These are phyloP conservation scores for Nannobrachium achirus DNA, from an alignment of 2,113 vertebrate species.

Conservation along the genomic window DNA sequence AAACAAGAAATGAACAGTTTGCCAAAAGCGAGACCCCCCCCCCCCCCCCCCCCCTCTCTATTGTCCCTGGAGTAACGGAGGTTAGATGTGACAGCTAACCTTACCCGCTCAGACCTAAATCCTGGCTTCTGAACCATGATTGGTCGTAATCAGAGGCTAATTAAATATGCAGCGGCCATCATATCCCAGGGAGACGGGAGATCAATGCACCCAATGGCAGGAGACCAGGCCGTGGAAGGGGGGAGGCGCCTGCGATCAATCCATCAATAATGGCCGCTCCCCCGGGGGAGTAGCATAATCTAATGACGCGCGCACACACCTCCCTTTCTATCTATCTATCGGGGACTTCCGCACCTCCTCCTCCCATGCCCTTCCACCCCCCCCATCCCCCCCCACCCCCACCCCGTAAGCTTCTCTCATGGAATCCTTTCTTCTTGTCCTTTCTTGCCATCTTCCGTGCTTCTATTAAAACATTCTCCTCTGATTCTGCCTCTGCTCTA, in stretches of 20 bases:
- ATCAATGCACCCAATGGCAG: constrained; percentile 65
- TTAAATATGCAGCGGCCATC: constrained; percentile 68
- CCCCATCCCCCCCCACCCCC: constrained; percentile 16
- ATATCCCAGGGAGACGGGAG: constrained; percentile 62
- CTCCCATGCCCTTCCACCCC: neutral
- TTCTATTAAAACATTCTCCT: constrained; percentile 28
- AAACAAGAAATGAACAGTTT: no score
- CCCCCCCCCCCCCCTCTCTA: neutral
- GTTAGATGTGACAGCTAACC: constrained; percentile 28
- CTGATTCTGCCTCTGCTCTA: constrained; percentile 8
- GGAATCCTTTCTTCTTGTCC: constrained; percentile 26
- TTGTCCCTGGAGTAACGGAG: constrained; percentile 4
- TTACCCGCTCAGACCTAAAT: constrained; percentile 32
- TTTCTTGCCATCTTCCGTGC: constrained; percentile 11
- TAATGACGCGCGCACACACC: constrained; percentile 60
- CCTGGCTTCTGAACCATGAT: constrained; percentile 34
- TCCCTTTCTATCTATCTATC: constrained; percentile 49
- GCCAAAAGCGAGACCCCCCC: no score
- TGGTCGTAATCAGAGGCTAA: constrained; percentile 59
- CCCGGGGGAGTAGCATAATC: constrained; percentile 66
- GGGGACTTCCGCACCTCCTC: constrained; percentile 47
- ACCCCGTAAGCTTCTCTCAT: constrained; percentile 20
- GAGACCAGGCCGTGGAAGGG: constrained; percentile 46
- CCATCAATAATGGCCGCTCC: constrained; percentile 70
- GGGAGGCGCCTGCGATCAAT: constrained; percentile 73